phyloP scores from a whole-genome alignment of 2,888 invertebrate species.

The Microplitis deprimator region DNA sequence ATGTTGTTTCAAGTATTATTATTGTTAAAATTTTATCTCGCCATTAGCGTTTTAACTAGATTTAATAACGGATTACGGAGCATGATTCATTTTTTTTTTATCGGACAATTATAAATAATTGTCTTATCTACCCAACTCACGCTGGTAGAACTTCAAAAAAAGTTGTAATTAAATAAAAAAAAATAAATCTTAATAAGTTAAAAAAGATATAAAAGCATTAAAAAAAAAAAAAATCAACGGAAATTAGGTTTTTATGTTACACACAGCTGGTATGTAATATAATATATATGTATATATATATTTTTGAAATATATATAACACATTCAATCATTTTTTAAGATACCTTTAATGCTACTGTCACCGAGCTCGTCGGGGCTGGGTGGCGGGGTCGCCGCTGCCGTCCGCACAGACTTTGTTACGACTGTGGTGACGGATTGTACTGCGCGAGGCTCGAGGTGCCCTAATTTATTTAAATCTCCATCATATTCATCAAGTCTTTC shows the following conservation, averaged over 20 bases:
- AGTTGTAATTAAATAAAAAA: slow-evolving; percentile 4
- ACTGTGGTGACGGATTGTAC: slow-evolving; percentile 71
- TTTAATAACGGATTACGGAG: slow-evolving; percentile 25
- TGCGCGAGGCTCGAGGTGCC: slow-evolving; percentile 69
- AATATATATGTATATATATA: slow-evolving; percentile 36
- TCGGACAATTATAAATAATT: slow-evolving; percentile 20
- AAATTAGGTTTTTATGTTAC: slow-evolving; percentile 65
- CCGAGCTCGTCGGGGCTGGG: slow-evolving; percentile 71
- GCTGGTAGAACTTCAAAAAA: slow-evolving; percentile 16
- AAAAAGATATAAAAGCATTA: slow-evolving; percentile 40
- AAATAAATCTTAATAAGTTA: slow-evolving; percentile 19
- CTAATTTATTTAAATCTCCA: slow-evolving; percentile 60
- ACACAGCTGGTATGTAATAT: slow-evolving; percentile 71
- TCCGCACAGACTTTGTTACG: slow-evolving; percentile 71
- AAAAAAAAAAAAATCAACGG: slow-evolving; percentile 27
- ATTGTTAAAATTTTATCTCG: slow-evolving; percentile 11
- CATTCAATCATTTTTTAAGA: slow-evolving; percentile 67
- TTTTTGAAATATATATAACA: slow-evolving; percentile 61
- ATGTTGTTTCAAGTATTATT: neutral
- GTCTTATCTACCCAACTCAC: slow-evolving; percentile 9
- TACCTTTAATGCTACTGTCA: slow-evolving; percentile 71
- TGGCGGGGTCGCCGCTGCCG: slow-evolving; percentile 69
- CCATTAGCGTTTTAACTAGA: slow-evolving; percentile 5
- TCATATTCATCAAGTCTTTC: slow-evolving; percentile 56
- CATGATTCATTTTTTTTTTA: slow-evolving; percentile 21